Evolutionary conservation across 2,113 vertebrate genomes (phyloP), one percentile per base, ranked within the genome.

Genomic region (Eretmochelys imbricata): DNA sequence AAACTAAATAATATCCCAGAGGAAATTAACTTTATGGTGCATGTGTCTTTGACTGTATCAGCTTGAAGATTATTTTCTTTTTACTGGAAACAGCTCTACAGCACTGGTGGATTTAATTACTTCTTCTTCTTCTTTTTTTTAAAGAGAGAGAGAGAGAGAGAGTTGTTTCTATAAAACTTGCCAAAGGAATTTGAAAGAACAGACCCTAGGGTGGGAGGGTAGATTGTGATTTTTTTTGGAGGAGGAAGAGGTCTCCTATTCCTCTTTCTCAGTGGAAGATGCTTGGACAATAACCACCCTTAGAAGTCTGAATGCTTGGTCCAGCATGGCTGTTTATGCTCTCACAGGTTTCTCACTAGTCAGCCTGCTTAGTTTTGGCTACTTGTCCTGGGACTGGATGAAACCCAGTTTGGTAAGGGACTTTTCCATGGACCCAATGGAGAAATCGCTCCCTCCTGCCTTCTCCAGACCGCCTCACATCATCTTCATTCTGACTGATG

Each of bases 401-500:
- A 99, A 99, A 91, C 99, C 99, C 1, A 98, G 98, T 89, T 98
- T 99, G 94, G 98, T 99, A 96, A 99, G 99, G 0, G 98, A 98
- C 0, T 98, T 98, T 76, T 96, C 98, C 1, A 96, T 72, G 0
- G 96, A 97, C 35, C 96, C 98, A 27, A 93, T 96, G 38, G 93
- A 96, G 51, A 97, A 97, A 80, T 57, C 97, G 0, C 93, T 93
- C 24, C 91, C 86, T 19, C 96, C 98, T 9, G 20, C 97, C 13
- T 96, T 96, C 17, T 10, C 91, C 51, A 97, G 97, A 69, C 99
- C 98, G 48, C 99, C 99, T 51, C 99, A 99, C 97, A 99, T 99
- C 81, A 98, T 99, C 93, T 99, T 99, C 96, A 99, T 99, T 87
- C 99, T 99, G 96, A 99, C 99, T 0, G 99, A 99, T 42, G 99